Evolutionary conservation across 2,888 invertebrate species (phyloP).

Genomic region (Mechanitis mazaeus): DNA sequence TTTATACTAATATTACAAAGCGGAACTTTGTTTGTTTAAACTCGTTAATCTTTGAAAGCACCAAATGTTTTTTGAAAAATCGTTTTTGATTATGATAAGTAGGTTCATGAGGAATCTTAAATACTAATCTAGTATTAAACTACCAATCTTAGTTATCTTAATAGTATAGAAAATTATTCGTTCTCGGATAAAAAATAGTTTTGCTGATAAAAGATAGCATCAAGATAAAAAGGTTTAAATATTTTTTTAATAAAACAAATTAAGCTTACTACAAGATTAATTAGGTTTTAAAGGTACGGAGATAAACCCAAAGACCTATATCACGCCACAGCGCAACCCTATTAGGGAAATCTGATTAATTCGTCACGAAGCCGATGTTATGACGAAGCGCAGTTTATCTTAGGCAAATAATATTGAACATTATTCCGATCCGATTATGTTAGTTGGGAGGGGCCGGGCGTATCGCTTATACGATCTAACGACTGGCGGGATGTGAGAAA

Average conservation of each 20-base stretch:
- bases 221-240: neutral
- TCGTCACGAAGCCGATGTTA: constrained; percentile 12
- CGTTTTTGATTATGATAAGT: no score
- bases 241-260: neutral
- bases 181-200: no score
- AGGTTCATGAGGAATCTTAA: no score
- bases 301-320: neutral
- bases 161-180: no score
- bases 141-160: no score
- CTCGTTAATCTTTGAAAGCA: no score
- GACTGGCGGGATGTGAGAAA: constrained; percentile 8
- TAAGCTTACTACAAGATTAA: neutral
- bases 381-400: constrained; percentile 26
- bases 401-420: constrained; percentile 37
- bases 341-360: constrained; percentile 22
- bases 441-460: constrained; percentile 8
- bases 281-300: neutral
- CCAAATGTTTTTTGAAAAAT: no score
- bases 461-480: constrained; percentile 26
- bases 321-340: constrained; percentile 7
- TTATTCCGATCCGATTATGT: constrained; percentile 35
- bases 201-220: neutral
- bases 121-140: no score
- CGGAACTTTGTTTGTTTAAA: no score
- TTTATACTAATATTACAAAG: no score